Percentiles rank a stretch among this genome's conserved stretches.
phyloP scores from a whole-genome alignment of 2,888 invertebrate genomes.

The Pseudolycoriella hygida region DNA sequence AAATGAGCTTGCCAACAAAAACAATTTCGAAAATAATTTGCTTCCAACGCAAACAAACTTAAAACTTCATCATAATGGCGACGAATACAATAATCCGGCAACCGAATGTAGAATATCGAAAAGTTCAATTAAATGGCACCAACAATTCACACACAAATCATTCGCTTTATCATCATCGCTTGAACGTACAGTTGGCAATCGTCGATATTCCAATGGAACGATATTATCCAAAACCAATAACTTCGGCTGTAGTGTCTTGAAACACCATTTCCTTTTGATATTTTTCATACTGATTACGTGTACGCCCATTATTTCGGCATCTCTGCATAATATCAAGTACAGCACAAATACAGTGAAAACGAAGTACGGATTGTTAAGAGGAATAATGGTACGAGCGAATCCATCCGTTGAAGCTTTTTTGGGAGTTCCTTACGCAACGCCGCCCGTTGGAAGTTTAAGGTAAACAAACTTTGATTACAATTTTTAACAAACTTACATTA shows the following conservation, averaged over 20 bases:
- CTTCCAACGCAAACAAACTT: background rate
- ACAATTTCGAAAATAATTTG: too few relatives aligned
- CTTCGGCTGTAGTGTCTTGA: background rate
- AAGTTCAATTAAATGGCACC: background rate
- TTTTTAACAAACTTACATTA: too few relatives aligned
- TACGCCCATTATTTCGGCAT: slow-evolving; percentile 20
- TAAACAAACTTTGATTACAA: too few relatives aligned
- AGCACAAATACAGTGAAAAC: slow-evolving; percentile 71
- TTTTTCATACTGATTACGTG: slow-evolving; percentile 12
- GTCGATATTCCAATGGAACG: too few relatives aligned
- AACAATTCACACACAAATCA: too few relatives aligned
- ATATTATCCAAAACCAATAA: too few relatives aligned
- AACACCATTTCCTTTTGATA: slow-evolving; percentile 5
- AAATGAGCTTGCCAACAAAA: slow-evolving; percentile 1
- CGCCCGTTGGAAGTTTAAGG: slow-evolving; percentile 78
- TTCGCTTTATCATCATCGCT: too few relatives aligned
- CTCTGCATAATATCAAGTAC: slow-evolving; percentile 43
- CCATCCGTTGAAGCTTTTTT: slow-evolving; percentile 75
- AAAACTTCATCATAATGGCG: background rate
- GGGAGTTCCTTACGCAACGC: slow-evolving; percentile 87
- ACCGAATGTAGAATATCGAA: background rate
- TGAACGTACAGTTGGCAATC: too few relatives aligned
- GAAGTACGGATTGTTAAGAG: slow-evolving; percentile 76
- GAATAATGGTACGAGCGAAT: slow-evolving; percentile 63
- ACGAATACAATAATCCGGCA: background rate